Percentiles rank a stretch among this genome's conserved stretches.
Conservation (phyloP, 2,113 vertebrate species). For the Coptodon rendalli region DNA sequence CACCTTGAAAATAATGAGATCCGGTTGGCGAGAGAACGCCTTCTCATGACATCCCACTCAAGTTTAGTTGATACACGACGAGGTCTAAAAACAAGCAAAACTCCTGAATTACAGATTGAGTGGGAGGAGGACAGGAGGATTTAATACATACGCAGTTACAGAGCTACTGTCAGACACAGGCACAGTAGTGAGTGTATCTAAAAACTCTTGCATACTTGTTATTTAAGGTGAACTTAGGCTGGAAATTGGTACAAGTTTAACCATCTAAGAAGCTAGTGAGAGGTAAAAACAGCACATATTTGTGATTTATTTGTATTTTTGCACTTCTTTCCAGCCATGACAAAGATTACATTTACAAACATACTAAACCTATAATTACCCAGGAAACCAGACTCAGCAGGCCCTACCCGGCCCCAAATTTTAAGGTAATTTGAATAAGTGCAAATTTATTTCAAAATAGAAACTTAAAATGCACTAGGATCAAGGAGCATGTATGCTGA, state of each 20-base stretch:
- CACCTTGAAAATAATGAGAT: constrained; percentile 52
- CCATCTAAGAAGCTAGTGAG: not conserved
- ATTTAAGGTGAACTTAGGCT: not conserved
- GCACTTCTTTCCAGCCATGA: not conserved
- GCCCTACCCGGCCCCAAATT: not conserved
- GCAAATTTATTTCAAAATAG: not conserved
- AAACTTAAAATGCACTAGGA: not conserved
- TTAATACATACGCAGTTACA: not conserved
- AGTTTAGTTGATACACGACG: constrained; percentile 21
- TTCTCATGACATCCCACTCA: constrained; percentile 24
- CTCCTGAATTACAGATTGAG: not conserved
- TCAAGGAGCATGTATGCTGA: not conserved
- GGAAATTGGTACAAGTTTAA: not conserved
- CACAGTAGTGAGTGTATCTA: not conserved
- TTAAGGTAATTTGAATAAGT: not conserved
- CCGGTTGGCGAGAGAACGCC: constrained; percentile 9
- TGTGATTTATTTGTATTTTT: not conserved
- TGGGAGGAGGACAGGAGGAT: not conserved
- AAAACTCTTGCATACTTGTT: not conserved
- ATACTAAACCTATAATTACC: not conserved
- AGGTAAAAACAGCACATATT: not conserved
- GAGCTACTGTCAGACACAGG: not conserved
- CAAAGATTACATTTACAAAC: not conserved
- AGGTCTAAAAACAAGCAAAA: constrained; percentile 30
- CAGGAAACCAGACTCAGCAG: not conserved